Conservation (phyloP, 2,113 vertebrate genomes). For the Noturus placidus region DNA sequence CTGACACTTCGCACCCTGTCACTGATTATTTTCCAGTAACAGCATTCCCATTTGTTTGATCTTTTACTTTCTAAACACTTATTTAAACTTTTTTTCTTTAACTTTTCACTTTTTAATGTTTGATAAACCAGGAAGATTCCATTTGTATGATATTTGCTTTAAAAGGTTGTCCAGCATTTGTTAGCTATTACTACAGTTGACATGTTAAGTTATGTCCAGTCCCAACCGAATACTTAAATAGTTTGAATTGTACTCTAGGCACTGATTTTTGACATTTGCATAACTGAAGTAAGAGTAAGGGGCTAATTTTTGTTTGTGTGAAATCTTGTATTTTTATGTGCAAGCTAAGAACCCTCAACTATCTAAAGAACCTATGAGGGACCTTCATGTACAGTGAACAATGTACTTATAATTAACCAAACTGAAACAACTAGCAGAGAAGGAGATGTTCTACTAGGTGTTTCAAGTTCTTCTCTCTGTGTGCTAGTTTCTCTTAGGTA, state of each 20-base stretch:
- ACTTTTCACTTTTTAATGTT: neutral
- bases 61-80: neutral
- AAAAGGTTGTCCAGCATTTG: neutral
- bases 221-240: neutral
- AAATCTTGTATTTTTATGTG: neutral
- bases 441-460: neutral
- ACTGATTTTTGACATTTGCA: neutral
- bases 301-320: neutral
- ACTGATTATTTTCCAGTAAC: neutral
- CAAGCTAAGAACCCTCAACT: neutral
- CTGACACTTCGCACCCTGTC: neutral
- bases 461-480: neutral
- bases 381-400: neutral
- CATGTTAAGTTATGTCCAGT: neutral
- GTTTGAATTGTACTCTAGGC: neutral
- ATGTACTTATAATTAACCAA: neutral
- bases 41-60: neutral
- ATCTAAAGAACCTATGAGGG: neutral
- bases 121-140: neutral
- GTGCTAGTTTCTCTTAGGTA: neutral
- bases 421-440: neutral
- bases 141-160: neutral
- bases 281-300: neutral
- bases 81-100: neutral
- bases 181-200: neutral